Percentiles rank a stretch among this genome's conserved stretches.
phyloP scores from a whole-genome alignment of 2,113 vertebrate species.

The Lathamus discolor region DNA sequence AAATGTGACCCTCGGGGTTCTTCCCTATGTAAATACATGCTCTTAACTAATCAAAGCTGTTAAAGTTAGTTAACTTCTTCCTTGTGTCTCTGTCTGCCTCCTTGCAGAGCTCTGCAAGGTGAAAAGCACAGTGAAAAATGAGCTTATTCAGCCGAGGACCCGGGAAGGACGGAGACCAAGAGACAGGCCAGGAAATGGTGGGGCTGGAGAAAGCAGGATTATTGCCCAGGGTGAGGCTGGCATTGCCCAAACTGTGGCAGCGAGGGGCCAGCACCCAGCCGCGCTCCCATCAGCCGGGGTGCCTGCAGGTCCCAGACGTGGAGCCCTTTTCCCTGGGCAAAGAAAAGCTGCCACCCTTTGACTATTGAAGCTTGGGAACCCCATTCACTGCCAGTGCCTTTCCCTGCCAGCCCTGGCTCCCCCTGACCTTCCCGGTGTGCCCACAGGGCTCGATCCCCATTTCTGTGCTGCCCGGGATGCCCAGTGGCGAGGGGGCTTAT shows the following conservation, averaged over 20 bases:
- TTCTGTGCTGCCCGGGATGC: accelerated
- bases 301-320: neutral
- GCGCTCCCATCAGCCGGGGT: neutral
- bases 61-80: neutral
- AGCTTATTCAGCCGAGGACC: neutral
- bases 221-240: neutral
- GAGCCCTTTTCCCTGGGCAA: neutral
- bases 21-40: neutral
- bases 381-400: accelerated
- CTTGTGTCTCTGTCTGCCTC: neutral
- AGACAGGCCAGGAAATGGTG: neutral
- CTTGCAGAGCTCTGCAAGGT: neutral
- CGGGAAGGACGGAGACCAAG: neutral
- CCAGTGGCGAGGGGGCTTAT: accelerated
- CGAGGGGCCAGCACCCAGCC: neutral
- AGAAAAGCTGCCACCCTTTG: neutral
- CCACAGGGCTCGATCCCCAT: no score
- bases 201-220: neutral
- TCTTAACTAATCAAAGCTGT: neutral
- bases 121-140: neutral
- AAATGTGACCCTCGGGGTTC: neutral
- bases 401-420: neutral
- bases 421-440: neutral
- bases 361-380: accelerated
- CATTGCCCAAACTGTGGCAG: neutral